Conservation (phyloP, 1,140 invertebrate species). For the Triops cancriformis region DNA sequence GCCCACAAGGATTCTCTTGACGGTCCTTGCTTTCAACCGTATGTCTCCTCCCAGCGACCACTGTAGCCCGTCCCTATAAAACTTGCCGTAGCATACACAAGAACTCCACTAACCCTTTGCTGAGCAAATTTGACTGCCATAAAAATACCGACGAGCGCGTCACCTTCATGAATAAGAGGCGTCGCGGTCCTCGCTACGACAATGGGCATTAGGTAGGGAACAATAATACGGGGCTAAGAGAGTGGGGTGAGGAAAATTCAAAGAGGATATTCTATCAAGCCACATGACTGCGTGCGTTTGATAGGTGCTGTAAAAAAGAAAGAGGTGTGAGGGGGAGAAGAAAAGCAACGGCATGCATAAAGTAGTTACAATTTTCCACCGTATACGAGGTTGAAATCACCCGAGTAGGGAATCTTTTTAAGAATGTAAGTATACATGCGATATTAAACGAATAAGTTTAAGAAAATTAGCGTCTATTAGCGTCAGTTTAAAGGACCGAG, state of each 20-base stretch:
- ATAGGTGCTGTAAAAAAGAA: not conserved
- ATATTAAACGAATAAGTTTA: no score
- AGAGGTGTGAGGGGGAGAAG: not conserved
- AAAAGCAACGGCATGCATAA: conserved; percentile 13
- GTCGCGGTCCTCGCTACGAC: not conserved
- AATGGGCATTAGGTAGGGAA: not conserved
- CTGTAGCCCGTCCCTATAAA: not conserved
- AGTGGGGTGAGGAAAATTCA: not conserved
- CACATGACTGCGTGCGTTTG: not conserved
- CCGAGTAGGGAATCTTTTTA: no score
- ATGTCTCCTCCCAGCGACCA: not conserved
- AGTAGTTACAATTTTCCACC: not conserved
- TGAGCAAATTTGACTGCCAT: not conserved
- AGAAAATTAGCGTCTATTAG: no score
- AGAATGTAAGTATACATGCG: no score
- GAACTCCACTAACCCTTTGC: not conserved
- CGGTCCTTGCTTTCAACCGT: not conserved
- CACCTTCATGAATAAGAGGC: not conserved
- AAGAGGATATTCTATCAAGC: not conserved
- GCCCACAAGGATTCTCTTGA: not conserved
- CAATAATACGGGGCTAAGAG: not conserved
- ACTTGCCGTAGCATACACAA: not conserved
- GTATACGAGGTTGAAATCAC: not conserved
- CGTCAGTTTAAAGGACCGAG: no score
- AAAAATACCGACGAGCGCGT: not conserved